phyloP scores from a whole-genome alignment of 2,113 vertebrate genomes.

The Circaetus cinerascens region DNA sequence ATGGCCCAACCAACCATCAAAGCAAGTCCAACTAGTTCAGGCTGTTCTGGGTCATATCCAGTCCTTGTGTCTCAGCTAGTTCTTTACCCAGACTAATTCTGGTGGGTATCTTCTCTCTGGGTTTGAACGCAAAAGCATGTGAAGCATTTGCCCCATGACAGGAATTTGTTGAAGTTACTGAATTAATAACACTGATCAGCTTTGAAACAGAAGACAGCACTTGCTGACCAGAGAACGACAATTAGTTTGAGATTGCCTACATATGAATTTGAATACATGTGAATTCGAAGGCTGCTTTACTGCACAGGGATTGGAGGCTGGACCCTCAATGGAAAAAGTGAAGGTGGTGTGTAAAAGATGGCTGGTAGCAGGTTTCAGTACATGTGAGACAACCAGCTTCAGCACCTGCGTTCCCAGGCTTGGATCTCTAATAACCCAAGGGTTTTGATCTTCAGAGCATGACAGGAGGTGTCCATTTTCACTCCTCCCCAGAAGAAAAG shows the following conservation, averaged over 20 bases:
- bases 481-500: not conserved
- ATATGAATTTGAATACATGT: not conserved
- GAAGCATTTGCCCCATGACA: not conserved
- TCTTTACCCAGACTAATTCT: not conserved
- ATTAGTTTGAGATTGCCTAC: not conserved
- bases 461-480: not conserved
- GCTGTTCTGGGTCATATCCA: not conserved
- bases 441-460: not conserved
- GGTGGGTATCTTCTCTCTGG: not conserved
- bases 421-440: not conserved
- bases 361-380: not conserved
- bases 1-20: not conserved
- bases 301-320: not conserved
- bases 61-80: not conserved
- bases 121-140: rapidly evolving
- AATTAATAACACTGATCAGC: not conserved
- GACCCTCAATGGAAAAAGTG: not conserved
- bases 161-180: not conserved
- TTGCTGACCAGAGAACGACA: not conserved
- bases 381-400: not conserved
- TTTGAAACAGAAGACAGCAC: not conserved
- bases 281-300: not conserved
- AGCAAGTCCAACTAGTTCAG: not conserved
- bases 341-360: not conserved
- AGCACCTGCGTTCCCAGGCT: not conserved